A percentile compares a stretch with the other conserved stretches of the same genome.
Conservation (phyloP, 2,113 vertebrate species). For the Myrmecobius fasciatus region DNA sequence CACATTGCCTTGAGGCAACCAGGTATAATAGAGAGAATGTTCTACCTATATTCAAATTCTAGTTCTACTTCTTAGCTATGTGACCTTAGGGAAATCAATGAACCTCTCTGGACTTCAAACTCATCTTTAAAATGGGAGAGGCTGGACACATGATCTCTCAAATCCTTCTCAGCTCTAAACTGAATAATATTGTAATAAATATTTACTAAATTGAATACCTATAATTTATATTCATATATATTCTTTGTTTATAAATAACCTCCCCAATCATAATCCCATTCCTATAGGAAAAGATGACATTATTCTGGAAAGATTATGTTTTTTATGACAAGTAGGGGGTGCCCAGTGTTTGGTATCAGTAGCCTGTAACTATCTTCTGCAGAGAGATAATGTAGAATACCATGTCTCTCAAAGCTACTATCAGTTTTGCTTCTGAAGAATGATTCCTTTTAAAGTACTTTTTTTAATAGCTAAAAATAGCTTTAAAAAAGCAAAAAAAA, state of each 20-base stretch:
- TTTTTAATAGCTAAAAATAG: neutral
- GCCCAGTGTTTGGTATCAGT: neutral
- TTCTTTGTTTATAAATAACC: neutral
- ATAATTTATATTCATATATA: neutral
- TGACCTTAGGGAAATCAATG: no score
- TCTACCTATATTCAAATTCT: no score
- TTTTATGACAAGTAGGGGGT: neutral
- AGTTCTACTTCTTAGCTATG: no score
- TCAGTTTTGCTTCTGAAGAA: neutral
- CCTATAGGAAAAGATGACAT: neutral
- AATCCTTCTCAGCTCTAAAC: neutral
- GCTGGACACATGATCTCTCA: neutral
- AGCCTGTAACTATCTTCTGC: neutral
- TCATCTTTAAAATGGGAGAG: no score
- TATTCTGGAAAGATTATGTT: neutral
- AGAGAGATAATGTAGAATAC: neutral
- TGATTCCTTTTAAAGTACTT: neutral
- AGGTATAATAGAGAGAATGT: no score
- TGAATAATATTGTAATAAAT: neutral
- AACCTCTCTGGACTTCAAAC: no score
- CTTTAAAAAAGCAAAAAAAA: no score
- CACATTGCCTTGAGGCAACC: no score
- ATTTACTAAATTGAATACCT: neutral
- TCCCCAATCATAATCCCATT: neutral
- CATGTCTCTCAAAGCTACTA: neutral